Base-by-base conservation (phyloP, 2,113 vertebrate genomes). In the Phrynosoma blainvillii region DNA sequence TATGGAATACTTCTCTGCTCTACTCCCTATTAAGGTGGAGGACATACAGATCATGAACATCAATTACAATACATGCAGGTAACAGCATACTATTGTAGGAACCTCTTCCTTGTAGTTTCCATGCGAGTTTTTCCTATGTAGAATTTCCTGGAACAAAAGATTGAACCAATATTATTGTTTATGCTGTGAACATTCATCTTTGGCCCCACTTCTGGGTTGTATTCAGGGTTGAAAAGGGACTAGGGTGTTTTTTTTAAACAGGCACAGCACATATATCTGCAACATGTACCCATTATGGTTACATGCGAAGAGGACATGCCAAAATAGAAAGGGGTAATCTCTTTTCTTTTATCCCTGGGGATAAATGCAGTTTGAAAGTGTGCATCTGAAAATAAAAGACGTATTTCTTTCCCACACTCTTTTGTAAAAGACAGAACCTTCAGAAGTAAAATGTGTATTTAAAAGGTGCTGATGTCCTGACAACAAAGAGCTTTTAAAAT, bases 401-500 rank as follows among this genome's bases (percentile, higher is more conserved):
- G 23, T 92, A 62, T 21, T 62, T 81, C 4, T 54, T 91, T 93
- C 91, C 76, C 89, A 70, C 1, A 47, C 13, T 47, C 2, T 77
- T 77, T 47, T 78, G 66, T 32, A 14, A 85, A 84, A 16, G 42
- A 4, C 36, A 16, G 14, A 47, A 68, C 32, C 80, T 25, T 0
- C 0, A 91, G 54, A 85, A 91, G 80, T 77, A 32, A 93, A 92
- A 32, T 89, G 54, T 94, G 85, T 80, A 77, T 23, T 78, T 79
- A 88, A 84, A 76, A 89, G 42, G 30, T 0, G 0, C 4, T 12
- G 0, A 0, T 81, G 30, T 85, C 47, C 13, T 90, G 87, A 91
- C 40, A 86, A 88, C 32, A 73, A 71, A 83, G 54, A 75, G 65
- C 90, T 84, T 84, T 85, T 77, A 80, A 36, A 81, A 80, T 84